A percentile compares a stretch with the other conserved stretches of the same genome.
Evolutionary conservation across 2,797 vertebrate genomes (phyloP).

Genomic region (Lemur catta): DNA sequence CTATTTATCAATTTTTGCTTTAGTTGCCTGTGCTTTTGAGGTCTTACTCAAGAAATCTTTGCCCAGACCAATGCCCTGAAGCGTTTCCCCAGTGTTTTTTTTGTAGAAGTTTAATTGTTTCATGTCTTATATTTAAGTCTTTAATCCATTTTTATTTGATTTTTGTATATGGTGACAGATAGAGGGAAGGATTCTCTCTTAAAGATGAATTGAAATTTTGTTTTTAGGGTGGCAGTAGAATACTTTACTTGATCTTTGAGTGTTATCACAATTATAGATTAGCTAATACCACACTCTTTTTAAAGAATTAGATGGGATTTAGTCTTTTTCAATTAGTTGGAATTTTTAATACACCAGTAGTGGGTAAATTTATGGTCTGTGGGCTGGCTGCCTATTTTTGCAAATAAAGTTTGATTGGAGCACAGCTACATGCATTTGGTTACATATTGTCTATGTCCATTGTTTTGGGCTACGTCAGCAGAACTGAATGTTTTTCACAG

Average conservation of each 20-base stretch:
- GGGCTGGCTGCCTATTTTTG: not conserved
- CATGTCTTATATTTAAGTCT: not conserved
- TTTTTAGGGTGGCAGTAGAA: not conserved
- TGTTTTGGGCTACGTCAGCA: not conserved
- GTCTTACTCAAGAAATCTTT: not conserved
- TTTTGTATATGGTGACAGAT: not conserved
- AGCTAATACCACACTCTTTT: not conserved
- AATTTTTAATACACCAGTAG: not conserved
- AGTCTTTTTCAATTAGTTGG: not conserved
- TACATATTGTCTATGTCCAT: not conserved
- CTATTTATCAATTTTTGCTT: not conserved
- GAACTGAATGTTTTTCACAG: slow-evolving; percentile 11
- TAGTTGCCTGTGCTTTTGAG: not conserved
- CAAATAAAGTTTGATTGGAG: slow-evolving; percentile 17
- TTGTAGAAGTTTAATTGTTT: not conserved
- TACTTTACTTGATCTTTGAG: slow-evolving; percentile 4
- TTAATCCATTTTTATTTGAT: not conserved
- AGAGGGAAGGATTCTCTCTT: not conserved
- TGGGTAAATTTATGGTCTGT: not conserved
- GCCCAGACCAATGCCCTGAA: not conserved
- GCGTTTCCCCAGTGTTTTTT: not conserved
- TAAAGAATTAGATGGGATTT: not conserved
- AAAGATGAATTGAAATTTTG: slow-evolving; percentile 32
- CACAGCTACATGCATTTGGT: not conserved
- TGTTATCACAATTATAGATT: not conserved